Evolutionary conservation across 2,113 vertebrate genomes (phyloP), one percentile per base, ranked within the genome.

Genomic region (Alouatta palliata): DNA sequence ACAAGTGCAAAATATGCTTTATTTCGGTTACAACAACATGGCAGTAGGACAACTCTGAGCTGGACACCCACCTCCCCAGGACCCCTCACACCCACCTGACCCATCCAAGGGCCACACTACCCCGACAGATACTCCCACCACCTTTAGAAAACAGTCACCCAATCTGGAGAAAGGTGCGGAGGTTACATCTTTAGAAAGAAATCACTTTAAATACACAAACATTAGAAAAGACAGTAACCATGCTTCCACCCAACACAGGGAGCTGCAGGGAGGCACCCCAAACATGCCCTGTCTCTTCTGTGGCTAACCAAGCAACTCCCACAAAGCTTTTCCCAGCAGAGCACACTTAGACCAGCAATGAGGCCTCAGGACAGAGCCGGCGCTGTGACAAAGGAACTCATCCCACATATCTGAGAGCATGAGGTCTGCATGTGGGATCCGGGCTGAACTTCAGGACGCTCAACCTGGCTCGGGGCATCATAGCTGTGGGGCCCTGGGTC

Each of bases 1-100:
- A 98, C 96, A 98, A 98, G 98, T 98, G 98, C 98, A 99, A 99
- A 98, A 98, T 98, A 98, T 32, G 98, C 98, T 97, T 98, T 97
- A 96, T 98, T 98, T 97, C 97, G 98, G 88, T 97, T 98, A 98
- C 96, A 98, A 98, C 98, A 98, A 95, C 56, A 89, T 94, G 98
- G 98, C 97, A 98, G 97, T 97, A 97, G 97, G 96, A 98, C 96
- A 98, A 95, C 83, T 83, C 97, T 88, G 87, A 91, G 96, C 95
- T 97, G 40, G 75, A 86, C 64, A 30, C 47, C 83, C 95, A 95
- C 95, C 90, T 98, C 95, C 47, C 90, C 93, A 0, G 0, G 76
- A 93, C 97, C 96, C 25, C 20, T 66, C 70, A 86, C 0, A 0
- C 47, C 3, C 3, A 30, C 93, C 52, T 47, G 54, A 0, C 1